A percentile compares a stretch with the other conserved stretches of the same genome.
These are phyloP conservation scores for Anagrus nilaparvatae DNA, from an alignment of 1,140 invertebrate species.

Conservation along the genomic window DNA sequence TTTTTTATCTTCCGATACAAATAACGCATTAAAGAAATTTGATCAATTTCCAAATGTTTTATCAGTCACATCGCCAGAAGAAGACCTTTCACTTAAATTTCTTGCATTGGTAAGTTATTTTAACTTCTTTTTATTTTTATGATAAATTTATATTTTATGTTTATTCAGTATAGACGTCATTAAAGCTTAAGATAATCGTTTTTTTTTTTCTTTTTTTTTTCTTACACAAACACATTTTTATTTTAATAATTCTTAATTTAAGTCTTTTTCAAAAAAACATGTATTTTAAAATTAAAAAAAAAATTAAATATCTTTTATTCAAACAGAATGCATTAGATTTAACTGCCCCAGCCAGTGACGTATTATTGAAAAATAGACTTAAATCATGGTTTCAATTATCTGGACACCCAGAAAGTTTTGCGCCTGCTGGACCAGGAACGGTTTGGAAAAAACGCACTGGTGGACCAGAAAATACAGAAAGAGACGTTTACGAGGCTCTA, in stretches of 20 bases:
- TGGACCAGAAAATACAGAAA: constrained; percentile 63
- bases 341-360: constrained; percentile 81
- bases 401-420: constrained; percentile 86
- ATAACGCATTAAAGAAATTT: constrained; percentile 22
- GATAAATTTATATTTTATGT: too few species aligned
- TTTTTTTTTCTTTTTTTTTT: too few species aligned
- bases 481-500: constrained; percentile 71
- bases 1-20: too few species aligned
- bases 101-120: constrained; percentile 32
- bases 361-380: constrained; percentile 65
- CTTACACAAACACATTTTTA: too few species aligned
- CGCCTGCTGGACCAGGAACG: constrained; percentile 85
- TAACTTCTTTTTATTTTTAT: too few species aligned
- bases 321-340: constrained; percentile 89
- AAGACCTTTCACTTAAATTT: constrained; percentile 34
- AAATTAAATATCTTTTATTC: constrained; percentile 21
- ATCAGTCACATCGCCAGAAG: constrained; percentile 29
- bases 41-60: constrained; percentile 31
- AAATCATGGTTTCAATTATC: constrained; percentile 87
- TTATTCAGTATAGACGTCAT: too few species aligned
- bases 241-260: too few species aligned
- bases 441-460: constrained; percentile 80
- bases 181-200: too few species aligned
- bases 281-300: too few species aligned
- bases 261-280: too few species aligned